Base-by-base conservation (phyloP, 2,888 invertebrate species). In the Nomada hirtipes region DNA sequence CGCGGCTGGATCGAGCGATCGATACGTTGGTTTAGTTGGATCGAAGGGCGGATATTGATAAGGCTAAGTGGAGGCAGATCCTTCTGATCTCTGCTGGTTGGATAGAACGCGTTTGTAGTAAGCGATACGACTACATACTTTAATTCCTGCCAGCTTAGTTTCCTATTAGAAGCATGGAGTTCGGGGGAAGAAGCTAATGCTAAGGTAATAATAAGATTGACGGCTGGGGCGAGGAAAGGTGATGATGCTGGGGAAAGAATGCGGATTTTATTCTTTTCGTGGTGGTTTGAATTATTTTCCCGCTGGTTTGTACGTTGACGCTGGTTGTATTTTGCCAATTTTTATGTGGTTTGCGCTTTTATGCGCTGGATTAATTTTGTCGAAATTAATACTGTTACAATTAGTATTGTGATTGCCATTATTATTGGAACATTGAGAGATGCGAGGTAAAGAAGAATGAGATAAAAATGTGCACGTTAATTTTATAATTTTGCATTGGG, bases 91-190 rank as follows among this genome's bases (percentile, higher is more conserved):
- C 23, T 9, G 69, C 26, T 50, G 59, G 59, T 42, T 52, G 15
- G 18, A 44, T 44, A 4, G 29, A 29, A 47, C 61, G 15, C 63
- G 60, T 72, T 71, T 72, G 63, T 64, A 72, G 64, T 60, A 73
- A 77, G 64, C 73, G 73, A 59, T 42, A 44, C 63, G 36, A 72
- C 53, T 57, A 57, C 26, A 26, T 26, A 26, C 63, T 76, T 64
- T 71, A 72, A 72, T 72, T 72, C 63, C 69, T 59, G 23, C 20
- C 50, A 29, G 77, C 52, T 70, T 59, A 64, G 71, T 65, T 78
- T 65, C 70, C 64, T 71, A 64, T 64, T 64, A 53, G 57, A 64
- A 59, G 23, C 9, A 2, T 20, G 26, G 23, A 42, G 47, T 42
- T 60, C 47, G 9, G 42, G 42, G 64, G 72, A 73, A 65, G 71